A percentile compares a stretch with the other conserved stretches of the same genome.
Conservation (phyloP, 2,888 invertebrate genomes). For the Ptilodon capucinus region DNA sequence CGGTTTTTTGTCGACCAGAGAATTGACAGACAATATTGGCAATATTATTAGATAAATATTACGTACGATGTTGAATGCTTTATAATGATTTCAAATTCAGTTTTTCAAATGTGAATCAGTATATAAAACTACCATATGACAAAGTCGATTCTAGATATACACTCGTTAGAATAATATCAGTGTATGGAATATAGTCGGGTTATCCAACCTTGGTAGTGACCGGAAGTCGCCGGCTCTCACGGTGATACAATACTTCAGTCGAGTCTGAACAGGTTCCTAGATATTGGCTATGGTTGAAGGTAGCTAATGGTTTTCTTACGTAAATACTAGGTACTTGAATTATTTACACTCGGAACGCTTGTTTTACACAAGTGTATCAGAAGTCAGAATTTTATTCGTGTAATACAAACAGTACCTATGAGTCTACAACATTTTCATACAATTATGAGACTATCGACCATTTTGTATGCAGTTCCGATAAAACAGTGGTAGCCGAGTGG, state of each 20-base stretch:
- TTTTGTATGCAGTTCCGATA: no score
- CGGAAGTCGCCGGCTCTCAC: slow-evolving; percentile 42
- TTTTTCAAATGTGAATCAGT: slow-evolving; percentile 25
- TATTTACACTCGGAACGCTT: slow-evolving; percentile 16
- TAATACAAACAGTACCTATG: no score
- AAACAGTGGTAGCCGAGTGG: no score
- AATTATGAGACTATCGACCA: no score
- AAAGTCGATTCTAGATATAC: slow-evolving; percentile 5
- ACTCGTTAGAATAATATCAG: slow-evolving; percentile 8
- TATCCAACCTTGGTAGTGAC: slow-evolving; percentile 24
- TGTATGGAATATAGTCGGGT: slow-evolving; percentile 15
- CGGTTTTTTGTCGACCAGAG: no score
- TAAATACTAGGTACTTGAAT: slow-evolving; percentile 10
- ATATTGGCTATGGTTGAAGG: slow-evolving; percentile 28
- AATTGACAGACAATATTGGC: no score
- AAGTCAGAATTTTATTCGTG: no score
- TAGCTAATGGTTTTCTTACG: slow-evolving; percentile 24
- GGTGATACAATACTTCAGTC: slow-evolving; percentile 47
- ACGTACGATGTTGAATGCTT: neutral
- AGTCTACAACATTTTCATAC: no score
- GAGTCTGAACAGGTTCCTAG: slow-evolving; percentile 43
- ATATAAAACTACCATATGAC: slow-evolving; percentile 7
- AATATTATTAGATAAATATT: neutral
- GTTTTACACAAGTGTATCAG: no score
- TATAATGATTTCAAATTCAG: slow-evolving; percentile 23